Conservation (phyloP, 2,797 vertebrate species). For the Melanotaenia parkinsoni region DNA sequence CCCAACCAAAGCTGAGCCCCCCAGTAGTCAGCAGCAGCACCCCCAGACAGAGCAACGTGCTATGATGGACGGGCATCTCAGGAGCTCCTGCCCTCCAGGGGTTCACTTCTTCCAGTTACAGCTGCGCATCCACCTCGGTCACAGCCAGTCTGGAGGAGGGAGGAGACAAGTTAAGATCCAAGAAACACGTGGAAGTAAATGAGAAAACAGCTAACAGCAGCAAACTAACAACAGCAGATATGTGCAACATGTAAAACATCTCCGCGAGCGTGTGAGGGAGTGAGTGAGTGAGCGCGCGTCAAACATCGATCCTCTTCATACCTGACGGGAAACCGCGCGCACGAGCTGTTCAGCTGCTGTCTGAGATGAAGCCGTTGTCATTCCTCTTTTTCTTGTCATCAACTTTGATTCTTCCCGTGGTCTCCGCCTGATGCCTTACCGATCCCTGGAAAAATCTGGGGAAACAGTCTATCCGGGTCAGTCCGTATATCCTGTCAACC, state of each 20-base stretch:
- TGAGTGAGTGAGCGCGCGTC: neutral
- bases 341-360: slow-evolving; percentile 32
- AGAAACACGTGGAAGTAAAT: neutral
- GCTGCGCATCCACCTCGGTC: slow-evolving; percentile 19
- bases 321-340: slow-evolving; percentile 41
- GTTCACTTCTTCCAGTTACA: slow-evolving; percentile 20
- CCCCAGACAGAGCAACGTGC: slow-evolving; percentile 74
- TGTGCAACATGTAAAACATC: slow-evolving; percentile 44
- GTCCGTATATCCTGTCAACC: slow-evolving; percentile 3
- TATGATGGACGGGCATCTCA: slow-evolving; percentile 70
- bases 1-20: slow-evolving; percentile 51
- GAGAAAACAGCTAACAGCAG: neutral
- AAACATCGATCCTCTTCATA: slow-evolving; percentile 31
- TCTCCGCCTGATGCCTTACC: slow-evolving; percentile 7
- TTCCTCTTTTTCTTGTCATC: slow-evolving; percentile 38
- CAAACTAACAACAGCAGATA: neutral
- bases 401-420: slow-evolving; percentile 24
- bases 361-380: slow-evolving; percentile 20
- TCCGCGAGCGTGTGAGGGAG: slow-evolving; percentile 1
- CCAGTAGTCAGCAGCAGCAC: slow-evolving; percentile 74
- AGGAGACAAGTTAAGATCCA: neutral
- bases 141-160: slow-evolving; percentile 41
- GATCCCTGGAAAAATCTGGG: slow-evolving; percentile 9
- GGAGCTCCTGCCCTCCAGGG: slow-evolving; percentile 2
- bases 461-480: slow-evolving; percentile 9